A percentile compares a stretch with the other conserved stretches of the same genome.
phyloP scores from a whole-genome alignment of 2,888 invertebrate species.

The Marronus borbonicus region DNA sequence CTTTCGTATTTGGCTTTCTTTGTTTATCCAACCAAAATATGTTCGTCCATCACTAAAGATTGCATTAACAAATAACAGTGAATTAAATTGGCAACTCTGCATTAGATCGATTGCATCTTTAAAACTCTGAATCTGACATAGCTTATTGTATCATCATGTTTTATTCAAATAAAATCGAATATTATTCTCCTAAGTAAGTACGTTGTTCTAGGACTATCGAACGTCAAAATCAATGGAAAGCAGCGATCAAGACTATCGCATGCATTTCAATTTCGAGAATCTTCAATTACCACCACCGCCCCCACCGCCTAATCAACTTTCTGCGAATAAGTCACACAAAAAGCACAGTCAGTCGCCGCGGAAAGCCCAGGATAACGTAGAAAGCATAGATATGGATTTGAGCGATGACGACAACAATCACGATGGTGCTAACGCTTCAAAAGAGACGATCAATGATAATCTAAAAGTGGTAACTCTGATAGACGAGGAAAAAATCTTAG shows the following conservation, averaged over 20 bases:
- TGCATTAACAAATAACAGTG: too few relatives aligned
- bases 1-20: too few relatives aligned
- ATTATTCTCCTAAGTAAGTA: neutral
- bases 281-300: slow-evolving; percentile 70
- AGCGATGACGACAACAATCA: slow-evolving; percentile 80
- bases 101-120: too few relatives aligned
- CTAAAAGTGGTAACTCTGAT: slow-evolving; percentile 48
- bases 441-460: slow-evolving; percentile 48
- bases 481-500: slow-evolving; percentile 51
- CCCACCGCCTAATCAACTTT: slow-evolving; percentile 67
- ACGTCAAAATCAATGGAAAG: slow-evolving; percentile 39
- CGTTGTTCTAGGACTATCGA: slow-evolving; percentile 62
- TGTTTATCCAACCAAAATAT: too few relatives aligned
- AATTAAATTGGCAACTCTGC: too few relatives aligned
- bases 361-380: slow-evolving; percentile 77
- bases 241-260: slow-evolving; percentile 66
- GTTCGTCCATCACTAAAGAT: too few relatives aligned
- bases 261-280: slow-evolving; percentile 63
- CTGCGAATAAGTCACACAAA: slow-evolving; percentile 51
- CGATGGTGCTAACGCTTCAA: slow-evolving; percentile 60
- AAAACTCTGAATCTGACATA: too few relatives aligned
- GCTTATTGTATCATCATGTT: too few relatives aligned
- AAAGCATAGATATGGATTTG: slow-evolving; percentile 89
- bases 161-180: too few relatives aligned
- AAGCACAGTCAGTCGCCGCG: slow-evolving; percentile 54